phyloP scores from a whole-genome alignment of 2,113 vertebrate genomes.

The Girardinichthys multiradiatus region DNA sequence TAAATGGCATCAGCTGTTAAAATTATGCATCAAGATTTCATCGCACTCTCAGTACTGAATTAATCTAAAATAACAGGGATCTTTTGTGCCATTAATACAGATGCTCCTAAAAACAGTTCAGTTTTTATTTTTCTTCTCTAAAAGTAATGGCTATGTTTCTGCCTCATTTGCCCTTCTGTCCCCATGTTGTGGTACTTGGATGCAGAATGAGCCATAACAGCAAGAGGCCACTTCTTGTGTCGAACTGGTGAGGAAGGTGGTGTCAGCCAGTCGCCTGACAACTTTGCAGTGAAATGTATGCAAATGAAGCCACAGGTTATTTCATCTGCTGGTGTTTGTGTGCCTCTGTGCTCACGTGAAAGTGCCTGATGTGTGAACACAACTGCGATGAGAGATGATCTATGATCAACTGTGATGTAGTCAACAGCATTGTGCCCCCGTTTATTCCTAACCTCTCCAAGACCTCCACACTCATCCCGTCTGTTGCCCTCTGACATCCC shows the following conservation, averaged over 20 bases:
- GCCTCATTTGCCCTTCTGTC: conserved; percentile 34
- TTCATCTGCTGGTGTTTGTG: conserved; percentile 31
- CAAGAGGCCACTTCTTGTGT: conserved; percentile 42
- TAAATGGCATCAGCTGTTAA: conserved; percentile 43
- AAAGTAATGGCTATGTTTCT: conserved; percentile 11
- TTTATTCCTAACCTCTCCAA: conserved; percentile 25
- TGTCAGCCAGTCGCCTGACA: conserved; percentile 41
- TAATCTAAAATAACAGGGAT: background rate
- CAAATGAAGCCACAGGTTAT: conserved; percentile 74
- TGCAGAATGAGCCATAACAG: conserved; percentile 34
- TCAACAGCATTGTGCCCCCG: conserved; percentile 21
- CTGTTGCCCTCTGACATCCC: conserved; percentile 3
- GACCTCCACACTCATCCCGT: conserved; percentile 4
- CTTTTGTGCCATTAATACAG: background rate
- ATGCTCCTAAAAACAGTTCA: conserved; percentile 27
- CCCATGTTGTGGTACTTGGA: conserved; percentile 28
- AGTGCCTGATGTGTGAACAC: conserved; percentile 52
- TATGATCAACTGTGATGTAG: conserved; percentile 54
- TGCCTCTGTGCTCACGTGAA: conserved; percentile 34
- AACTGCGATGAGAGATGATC: conserved; percentile 64
- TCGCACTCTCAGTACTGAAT: conserved; percentile 24
- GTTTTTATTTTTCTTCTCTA: background rate
- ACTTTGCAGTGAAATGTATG: conserved; percentile 71
- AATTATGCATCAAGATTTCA: conserved; percentile 44
- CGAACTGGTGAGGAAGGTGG: conserved; percentile 40